phyloP scores from a whole-genome alignment of 2,888 invertebrate genomes.

The Oligia strigilis region DNA sequence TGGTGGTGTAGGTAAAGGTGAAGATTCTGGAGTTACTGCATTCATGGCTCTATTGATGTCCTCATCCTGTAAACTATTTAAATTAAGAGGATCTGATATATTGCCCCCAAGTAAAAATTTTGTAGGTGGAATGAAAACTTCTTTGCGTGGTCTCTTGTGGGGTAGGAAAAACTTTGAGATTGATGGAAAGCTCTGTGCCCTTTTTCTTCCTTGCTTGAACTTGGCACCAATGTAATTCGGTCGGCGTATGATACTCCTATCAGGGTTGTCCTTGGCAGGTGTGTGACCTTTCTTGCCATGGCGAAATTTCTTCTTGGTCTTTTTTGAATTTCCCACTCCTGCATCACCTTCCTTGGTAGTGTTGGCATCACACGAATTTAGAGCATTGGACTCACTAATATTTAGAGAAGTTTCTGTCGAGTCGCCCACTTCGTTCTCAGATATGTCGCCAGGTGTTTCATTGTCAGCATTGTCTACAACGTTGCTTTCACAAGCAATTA shows the following conservation, averaged over 20 bases:
- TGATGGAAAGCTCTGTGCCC: constrained; percentile 92
- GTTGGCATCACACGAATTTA: constrained; percentile 75
- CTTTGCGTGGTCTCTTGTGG: constrained; percentile 93
- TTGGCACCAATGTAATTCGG: constrained; percentile 85
- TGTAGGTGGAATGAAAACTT: constrained; percentile 95
- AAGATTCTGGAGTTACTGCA: constrained; percentile 97
- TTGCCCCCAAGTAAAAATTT: constrained; percentile 98
- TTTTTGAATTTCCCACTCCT: constrained; percentile 78
- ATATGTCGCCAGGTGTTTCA: constrained; percentile 79
- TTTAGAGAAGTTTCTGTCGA: constrained; percentile 77
- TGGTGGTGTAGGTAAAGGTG: constrained; percentile 96
- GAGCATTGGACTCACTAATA: constrained; percentile 70
- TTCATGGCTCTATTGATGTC: constrained; percentile 95
- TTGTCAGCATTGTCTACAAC: constrained; percentile 75
- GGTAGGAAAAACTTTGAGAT: constrained; percentile 94
- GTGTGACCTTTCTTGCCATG: constrained; percentile 86
- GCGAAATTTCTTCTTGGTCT: constrained; percentile 86
- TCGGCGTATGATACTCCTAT: constrained; percentile 83
- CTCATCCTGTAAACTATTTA: constrained; percentile 97
- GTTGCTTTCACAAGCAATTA: constrained; percentile 64
- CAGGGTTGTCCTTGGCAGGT: constrained; percentile 83
- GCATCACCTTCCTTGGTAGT: constrained; percentile 82
- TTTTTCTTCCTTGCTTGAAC: constrained; percentile 91
- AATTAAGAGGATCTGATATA: constrained; percentile 98
- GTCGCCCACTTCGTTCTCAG: constrained; percentile 79